A percentile compares a stretch with the other conserved stretches of the same genome.
Evolutionary conservation across 2,113 vertebrate genomes (phyloP).

Genomic region (Anolis carolinensis): DNA sequence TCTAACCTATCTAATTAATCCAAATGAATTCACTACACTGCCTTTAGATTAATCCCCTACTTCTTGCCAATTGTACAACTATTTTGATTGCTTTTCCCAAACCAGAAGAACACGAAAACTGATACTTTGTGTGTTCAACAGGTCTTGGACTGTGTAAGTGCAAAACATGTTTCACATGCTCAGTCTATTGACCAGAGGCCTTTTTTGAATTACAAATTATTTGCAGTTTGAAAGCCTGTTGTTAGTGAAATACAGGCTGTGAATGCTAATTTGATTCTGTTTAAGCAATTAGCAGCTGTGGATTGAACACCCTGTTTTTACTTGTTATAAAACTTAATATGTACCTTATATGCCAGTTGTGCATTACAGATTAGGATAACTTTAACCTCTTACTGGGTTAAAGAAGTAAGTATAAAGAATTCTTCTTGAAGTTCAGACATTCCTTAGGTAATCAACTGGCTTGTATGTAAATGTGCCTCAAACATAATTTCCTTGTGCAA

Average conservation of each 20-base stretch:
- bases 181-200: conserved; percentile 59
- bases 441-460: background rate
- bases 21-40: conserved; percentile 43
- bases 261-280: conserved; percentile 69
- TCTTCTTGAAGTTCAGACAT: conserved; percentile 34
- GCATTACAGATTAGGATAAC: conserved; percentile 27
- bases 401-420: conserved; percentile 28
- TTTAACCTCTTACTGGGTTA: conserved; percentile 15
- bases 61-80: conserved; percentile 30
- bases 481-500: conserved; percentile 25
- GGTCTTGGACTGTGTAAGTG: conserved; percentile 55
- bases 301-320: conserved; percentile 47
- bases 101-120: conserved; percentile 56
- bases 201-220: conserved; percentile 73
- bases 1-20: conserved; percentile 15
- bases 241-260: conserved; percentile 58
- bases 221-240: conserved; percentile 68
- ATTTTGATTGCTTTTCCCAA: conserved; percentile 27
- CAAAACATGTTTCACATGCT: conserved; percentile 54
- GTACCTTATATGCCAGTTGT: conserved; percentile 42
- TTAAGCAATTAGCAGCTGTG: conserved; percentile 58
- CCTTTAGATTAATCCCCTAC: conserved; percentile 43
- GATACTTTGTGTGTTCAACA: conserved; percentile 57
- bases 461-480: conserved; percentile 5
- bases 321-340: conserved; percentile 42